These are phyloP conservation scores for Drosophila robusta DNA, from an alignment of 2,888 invertebrate species.

Conservation along the genomic window DNA sequence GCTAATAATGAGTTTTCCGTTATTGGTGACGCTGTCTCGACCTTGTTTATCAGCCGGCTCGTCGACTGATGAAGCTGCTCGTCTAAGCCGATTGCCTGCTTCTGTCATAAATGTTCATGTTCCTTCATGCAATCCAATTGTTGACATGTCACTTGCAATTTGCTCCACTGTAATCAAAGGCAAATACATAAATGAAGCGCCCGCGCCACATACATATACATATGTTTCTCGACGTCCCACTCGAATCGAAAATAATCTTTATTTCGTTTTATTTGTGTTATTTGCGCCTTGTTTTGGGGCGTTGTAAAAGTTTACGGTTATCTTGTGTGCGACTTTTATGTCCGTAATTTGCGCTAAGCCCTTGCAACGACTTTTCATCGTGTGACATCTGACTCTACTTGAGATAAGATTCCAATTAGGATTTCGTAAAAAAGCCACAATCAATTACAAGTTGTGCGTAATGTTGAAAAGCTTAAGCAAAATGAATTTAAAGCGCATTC, in stretches of 20 bases:
- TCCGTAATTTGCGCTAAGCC: conserved; percentile 47
- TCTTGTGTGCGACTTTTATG: conserved; percentile 56
- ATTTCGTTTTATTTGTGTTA: conserved; percentile 57
- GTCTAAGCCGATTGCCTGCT: conserved; percentile 83
- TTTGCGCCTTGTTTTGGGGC: conserved; percentile 37
- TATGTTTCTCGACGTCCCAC: conserved; percentile 1
- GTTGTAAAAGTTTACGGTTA: conserved; percentile 71
- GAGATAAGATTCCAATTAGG: conserved; percentile 42
- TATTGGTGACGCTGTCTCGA: conserved; percentile 22
- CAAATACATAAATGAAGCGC: conserved; percentile 55
- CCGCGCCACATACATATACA: conserved; percentile 1
- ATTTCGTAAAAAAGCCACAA: conserved; percentile 25
- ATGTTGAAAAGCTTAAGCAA: background rate
- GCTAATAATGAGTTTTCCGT: conserved; percentile 49
- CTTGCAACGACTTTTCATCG: conserved; percentile 44
- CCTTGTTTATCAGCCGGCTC: conserved; percentile 39
- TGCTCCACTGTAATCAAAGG: conserved; percentile 82
- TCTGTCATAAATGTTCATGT: conserved; percentile 84
- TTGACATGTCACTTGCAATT: conserved; percentile 84
- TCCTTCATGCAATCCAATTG: conserved; percentile 85
- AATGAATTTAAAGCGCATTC: background rate
- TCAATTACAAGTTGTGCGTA: conserved; percentile 32
- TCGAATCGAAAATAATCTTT: conserved; percentile 64
- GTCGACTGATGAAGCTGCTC: conserved; percentile 75
- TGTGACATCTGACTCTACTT: conserved; percentile 39